These are phyloP conservation scores for Fulmarus glacialis DNA, from an alignment of 2,113 vertebrate species.

Conservation along the genomic window DNA sequence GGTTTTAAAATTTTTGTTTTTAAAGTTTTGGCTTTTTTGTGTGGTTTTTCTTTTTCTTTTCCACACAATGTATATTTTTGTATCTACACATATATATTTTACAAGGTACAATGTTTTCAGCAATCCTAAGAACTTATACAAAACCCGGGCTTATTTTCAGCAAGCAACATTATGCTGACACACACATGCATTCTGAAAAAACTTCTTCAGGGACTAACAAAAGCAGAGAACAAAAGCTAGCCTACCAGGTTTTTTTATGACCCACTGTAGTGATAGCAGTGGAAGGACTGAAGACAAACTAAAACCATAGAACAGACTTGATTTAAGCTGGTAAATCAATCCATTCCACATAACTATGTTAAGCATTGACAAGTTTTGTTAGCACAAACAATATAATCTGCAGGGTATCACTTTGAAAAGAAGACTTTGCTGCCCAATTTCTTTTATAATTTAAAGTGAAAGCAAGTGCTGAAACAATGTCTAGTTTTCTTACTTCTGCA, in stretches of 20 bases:
- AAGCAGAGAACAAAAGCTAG: not conserved
- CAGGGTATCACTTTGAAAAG: not conserved
- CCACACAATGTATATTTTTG: not conserved
- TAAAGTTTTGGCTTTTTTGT: not conserved
- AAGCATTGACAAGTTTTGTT: not conserved
- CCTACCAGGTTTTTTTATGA: not conserved
- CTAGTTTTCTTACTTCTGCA: slow-evolving; percentile 57
- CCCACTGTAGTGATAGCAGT: not conserved
- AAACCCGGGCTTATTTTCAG: not conserved
- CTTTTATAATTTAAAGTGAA: not conserved
- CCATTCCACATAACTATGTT: not conserved
- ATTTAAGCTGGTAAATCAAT: not conserved
- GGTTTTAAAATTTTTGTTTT: not conserved
- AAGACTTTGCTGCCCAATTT: not conserved
- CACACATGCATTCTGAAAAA: not conserved
- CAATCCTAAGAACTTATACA: not conserved
- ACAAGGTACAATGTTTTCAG: not conserved
- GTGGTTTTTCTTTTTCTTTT: too few relatives aligned
- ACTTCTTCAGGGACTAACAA: not conserved
- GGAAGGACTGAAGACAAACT: not conserved
- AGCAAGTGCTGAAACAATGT: not conserved
- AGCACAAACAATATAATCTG: not conserved
- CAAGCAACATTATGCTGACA: not conserved
- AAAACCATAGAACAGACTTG: not conserved
- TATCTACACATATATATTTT: not conserved